phyloP scores from a whole-genome alignment of 2,113 vertebrate species.

The Cranoglanis bouderius region DNA sequence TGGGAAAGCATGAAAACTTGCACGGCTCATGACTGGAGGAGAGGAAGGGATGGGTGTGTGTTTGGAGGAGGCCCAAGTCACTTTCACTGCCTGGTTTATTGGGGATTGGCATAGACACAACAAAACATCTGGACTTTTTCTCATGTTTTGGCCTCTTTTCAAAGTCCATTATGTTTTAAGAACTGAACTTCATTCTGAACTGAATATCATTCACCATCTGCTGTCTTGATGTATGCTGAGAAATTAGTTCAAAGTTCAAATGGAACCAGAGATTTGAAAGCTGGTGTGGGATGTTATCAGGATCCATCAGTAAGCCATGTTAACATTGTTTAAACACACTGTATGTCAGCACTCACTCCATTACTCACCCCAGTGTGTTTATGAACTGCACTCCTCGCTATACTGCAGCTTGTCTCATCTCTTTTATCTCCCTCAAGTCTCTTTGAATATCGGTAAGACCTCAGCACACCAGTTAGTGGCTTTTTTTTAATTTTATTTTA shows the following conservation, averaged over 20 bases:
- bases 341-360: not conserved
- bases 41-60: slow-evolving; percentile 40
- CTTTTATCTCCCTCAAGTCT: slow-evolving; percentile 1
- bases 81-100: not conserved
- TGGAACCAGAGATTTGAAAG: not conserved
- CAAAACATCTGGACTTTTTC: slow-evolving; percentile 31
- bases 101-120: not conserved
- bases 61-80: not conserved
- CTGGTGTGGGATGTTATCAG: not conserved
- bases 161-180: not conserved
- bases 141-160: slow-evolving; percentile 22
- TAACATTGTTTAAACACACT: not conserved
- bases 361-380: not conserved
- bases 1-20: not conserved
- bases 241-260: not conserved
- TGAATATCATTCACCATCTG: not conserved
- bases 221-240: not conserved
- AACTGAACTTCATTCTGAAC: too few species aligned
- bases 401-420: not conserved
- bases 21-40: not conserved
- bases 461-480: slow-evolving; percentile 24
- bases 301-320: not conserved
- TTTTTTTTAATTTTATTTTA: not conserved
- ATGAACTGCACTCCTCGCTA: not conserved
- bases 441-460: not conserved